Conservation (phyloP, 1,140 invertebrate species). For the Ptiloglossa arizonensis region DNA sequence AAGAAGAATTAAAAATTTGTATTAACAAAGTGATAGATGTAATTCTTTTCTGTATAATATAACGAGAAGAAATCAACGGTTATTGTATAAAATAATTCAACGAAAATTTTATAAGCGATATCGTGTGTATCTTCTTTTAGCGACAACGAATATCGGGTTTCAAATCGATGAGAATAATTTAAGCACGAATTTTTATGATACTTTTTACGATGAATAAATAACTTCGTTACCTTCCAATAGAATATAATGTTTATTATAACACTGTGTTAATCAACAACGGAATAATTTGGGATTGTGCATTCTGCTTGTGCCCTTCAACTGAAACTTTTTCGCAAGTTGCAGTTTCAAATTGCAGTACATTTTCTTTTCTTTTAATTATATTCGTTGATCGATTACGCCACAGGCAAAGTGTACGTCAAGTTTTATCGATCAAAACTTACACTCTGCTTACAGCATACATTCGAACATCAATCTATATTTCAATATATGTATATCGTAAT, state of each 20-base stretch:
- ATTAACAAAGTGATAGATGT: neutral
- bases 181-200: neutral
- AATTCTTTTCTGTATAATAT: too few species aligned
- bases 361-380: conserved; percentile 17
- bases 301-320: conserved; percentile 75
- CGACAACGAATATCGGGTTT: neutral
- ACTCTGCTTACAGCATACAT: conserved; percentile 49
- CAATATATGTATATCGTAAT: conserved; percentile 5
- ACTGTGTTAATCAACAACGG: conserved; percentile 73
- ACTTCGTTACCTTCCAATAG: conserved; percentile 61
- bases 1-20: neutral
- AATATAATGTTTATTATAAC: conserved; percentile 78
- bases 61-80: too few species aligned
- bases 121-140: neutral
- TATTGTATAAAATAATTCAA: neutral
- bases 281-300: conserved; percentile 77
- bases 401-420: conserved; percentile 54
- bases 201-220: conserved; percentile 28
- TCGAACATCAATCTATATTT: conserved; percentile 43
- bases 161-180: neutral
- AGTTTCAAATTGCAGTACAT: conserved; percentile 62
- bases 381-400: conserved; percentile 36
- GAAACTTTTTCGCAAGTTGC: conserved; percentile 64
- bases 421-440: conserved; percentile 13
- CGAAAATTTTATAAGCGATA: neutral